Conservation (phyloP, 2,888 invertebrate species). For the Ligdia adustata region DNA sequence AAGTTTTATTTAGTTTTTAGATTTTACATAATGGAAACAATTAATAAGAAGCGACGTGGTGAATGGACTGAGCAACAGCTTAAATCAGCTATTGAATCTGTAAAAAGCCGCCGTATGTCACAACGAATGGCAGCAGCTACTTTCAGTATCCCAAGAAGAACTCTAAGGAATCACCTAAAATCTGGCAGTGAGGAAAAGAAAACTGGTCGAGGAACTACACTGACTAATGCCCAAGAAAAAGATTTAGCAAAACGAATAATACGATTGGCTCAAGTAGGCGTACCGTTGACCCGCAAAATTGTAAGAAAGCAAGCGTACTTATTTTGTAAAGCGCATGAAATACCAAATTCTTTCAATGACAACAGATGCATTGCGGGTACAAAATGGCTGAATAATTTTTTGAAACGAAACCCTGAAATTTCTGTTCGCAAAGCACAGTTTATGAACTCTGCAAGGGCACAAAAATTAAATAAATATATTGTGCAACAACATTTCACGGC, state of each 20-base stretch:
- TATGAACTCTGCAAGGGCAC: slow-evolving; percentile 28
- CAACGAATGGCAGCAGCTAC: slow-evolving; percentile 1
- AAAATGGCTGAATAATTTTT: slow-evolving; percentile 12
- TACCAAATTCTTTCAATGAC: slow-evolving; percentile 26
- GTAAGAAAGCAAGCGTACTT: slow-evolving; percentile 8
- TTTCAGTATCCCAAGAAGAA: not conserved
- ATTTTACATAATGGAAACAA: not conserved
- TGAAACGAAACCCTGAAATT: slow-evolving; percentile 24
- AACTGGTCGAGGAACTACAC: slow-evolving; percentile 1
- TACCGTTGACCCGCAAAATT: too few relatives aligned
- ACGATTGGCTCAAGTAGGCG: not conserved
- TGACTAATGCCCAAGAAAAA: slow-evolving; percentile 8
- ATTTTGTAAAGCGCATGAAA: slow-evolving; percentile 25
- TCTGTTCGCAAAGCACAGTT: slow-evolving; percentile 23
- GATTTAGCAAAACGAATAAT: slow-evolving; percentile 7
- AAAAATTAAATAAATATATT: slow-evolving; percentile 31
- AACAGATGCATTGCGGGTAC: slow-evolving; percentile 25
- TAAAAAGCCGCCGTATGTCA: not conserved
- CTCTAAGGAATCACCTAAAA: not conserved
- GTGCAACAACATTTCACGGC: slow-evolving; percentile 15
- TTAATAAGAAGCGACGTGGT: too few relatives aligned
- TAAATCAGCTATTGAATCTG: too few relatives aligned
- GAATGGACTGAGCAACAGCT: too few relatives aligned
- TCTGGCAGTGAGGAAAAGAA: not conserved
- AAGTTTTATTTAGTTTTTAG: not conserved